Evolutionary conservation across 2,113 vertebrate species (phyloP).

Genomic region (Beaufortia kweichowensis): DNA sequence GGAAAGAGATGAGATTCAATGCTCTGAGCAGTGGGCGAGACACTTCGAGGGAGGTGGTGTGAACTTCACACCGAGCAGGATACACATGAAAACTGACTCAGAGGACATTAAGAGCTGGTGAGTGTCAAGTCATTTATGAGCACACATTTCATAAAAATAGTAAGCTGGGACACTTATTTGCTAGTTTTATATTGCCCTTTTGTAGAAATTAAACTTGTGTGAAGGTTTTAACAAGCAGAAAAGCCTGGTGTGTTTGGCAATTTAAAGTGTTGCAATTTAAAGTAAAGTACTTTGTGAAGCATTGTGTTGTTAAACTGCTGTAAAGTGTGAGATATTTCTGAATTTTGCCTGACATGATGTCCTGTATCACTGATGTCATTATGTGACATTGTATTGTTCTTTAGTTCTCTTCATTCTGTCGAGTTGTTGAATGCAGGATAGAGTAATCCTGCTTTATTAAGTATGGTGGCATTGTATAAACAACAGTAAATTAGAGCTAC

Average conservation of each 20-base stretch:
- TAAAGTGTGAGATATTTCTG: background rate
- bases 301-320: background rate
- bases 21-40: slow-evolving; percentile 1
- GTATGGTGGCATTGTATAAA: background rate
- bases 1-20: background rate
- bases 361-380: background rate
- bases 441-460: background rate
- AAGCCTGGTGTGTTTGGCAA: background rate
- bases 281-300: background rate
- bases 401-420: background rate
- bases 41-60: slow-evolving; percentile 24
- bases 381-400: background rate
- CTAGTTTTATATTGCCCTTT: background rate
- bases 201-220: background rate
- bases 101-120: slow-evolving; percentile 32
- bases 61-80: slow-evolving; percentile 7
- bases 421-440: background rate
- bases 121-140: slow-evolving; percentile 30
- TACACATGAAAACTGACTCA: slow-evolving; percentile 19
- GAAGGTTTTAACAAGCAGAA: slow-evolving; percentile 17
- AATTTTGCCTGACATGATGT: background rate
- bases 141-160: slow-evolving; percentile 20
- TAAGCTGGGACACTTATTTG: background rate
- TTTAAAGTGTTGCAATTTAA: background rate
- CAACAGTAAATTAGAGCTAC: background rate